Conservation (phyloP, 1,140 invertebrate genomes). For the Drosophila sp. region DNA sequence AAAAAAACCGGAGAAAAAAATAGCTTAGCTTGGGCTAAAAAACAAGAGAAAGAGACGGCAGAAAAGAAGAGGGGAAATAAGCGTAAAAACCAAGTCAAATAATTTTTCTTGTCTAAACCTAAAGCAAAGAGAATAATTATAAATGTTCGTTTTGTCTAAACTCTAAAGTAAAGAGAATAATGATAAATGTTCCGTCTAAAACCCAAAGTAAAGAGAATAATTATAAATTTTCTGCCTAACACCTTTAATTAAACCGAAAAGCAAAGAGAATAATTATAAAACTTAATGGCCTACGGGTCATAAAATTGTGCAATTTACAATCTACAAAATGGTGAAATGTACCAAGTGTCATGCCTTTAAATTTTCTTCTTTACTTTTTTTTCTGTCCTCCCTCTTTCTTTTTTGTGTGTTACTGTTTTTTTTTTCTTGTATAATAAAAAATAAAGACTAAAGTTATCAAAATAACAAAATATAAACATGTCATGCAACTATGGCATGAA, state of each 20-base stretch:
- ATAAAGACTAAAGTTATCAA: constrained; percentile 10
- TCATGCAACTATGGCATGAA: constrained; percentile 9
- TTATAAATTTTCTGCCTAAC: constrained; percentile 18
- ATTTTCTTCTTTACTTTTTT: neutral
- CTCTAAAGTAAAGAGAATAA: constrained; percentile 13
- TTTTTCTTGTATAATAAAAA: constrained; percentile 29
- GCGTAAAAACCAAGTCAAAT: neutral
- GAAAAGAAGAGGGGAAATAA: neutral
- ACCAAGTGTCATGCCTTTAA: neutral
- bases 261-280: constrained; percentile 39
- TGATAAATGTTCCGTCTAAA: constrained; percentile 4
- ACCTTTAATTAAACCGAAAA: constrained; percentile 23
- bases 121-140: constrained; percentile 11
- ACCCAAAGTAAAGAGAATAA: constrained; percentile 15
- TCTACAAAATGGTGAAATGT: constrained; percentile 27
- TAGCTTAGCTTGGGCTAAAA: neutral
- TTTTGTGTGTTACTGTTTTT: neutral
- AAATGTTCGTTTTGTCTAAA: constrained; percentile 14
- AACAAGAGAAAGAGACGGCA: neutral
- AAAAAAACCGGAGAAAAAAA: neutral
- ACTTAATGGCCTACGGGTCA: constrained; percentile 18
- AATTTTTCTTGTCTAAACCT: neutral
- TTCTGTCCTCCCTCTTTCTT: neutral
- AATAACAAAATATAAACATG: neutral
- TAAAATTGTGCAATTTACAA: constrained; percentile 66